A percentile compares a stretch with the other conserved stretches of the same genome.
Conservation (phyloP, 2,797 vertebrate species). For the Lithobates pipiens region DNA sequence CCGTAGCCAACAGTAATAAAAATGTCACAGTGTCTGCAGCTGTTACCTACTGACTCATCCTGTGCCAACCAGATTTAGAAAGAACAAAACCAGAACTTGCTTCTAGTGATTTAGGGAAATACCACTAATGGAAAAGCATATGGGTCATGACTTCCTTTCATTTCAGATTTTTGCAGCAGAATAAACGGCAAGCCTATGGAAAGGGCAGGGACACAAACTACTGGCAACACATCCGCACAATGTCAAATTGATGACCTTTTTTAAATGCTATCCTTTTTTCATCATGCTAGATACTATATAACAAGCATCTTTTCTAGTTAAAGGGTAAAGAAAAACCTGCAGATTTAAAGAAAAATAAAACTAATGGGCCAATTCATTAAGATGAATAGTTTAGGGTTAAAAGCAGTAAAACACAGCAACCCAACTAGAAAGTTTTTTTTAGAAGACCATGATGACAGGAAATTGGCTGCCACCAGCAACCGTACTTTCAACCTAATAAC, state of each 20-base stretch:
- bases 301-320: background rate
- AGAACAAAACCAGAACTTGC: slow-evolving; percentile 19
- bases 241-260: background rate
- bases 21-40: slow-evolving; percentile 35
- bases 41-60: slow-evolving; percentile 32
- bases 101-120: slow-evolving; percentile 13
- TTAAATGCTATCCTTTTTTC: background rate
- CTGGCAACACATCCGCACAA: background rate
- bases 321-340: background rate
- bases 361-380: no score
- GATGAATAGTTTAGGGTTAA: no score
- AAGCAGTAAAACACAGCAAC: no score
- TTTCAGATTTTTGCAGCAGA: background rate
- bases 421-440: no score
- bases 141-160: slow-evolving; percentile 32
- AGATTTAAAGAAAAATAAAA: no score
- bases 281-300: background rate
- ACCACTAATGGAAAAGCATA: slow-evolving; percentile 21
- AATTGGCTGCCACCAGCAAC: no score
- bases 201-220: background rate
- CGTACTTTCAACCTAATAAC: no score
- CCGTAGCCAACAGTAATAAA: slow-evolving; percentile 38
- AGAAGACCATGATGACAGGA: no score
- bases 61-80: slow-evolving; percentile 20
- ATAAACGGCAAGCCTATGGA: slow-evolving; percentile 16